phyloP scores from a whole-genome alignment of 2,113 vertebrate genomes.

The Amphiprion percula region DNA sequence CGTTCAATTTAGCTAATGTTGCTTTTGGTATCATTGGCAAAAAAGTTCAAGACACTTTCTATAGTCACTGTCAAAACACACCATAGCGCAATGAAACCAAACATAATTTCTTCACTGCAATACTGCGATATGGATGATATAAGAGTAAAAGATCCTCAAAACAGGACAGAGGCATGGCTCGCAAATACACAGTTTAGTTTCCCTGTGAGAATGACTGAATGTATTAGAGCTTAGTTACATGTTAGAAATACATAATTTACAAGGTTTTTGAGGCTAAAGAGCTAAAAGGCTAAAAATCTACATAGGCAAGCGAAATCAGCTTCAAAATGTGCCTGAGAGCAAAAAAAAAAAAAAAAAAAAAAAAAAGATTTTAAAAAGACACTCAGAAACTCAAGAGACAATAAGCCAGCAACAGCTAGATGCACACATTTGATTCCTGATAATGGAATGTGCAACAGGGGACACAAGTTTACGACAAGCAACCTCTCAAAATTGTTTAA shows the following conservation, averaged over 20 bases:
- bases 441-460: constrained; percentile 73
- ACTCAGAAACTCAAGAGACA: constrained; percentile 60
- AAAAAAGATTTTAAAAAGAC: constrained; percentile 31
- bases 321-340: constrained; percentile 77
- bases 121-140: constrained; percentile 60
- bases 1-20: constrained; percentile 62
- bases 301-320: constrained; percentile 74
- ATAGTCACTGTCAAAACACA: constrained; percentile 75
- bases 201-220: constrained; percentile 59
- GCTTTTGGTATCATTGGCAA: constrained; percentile 79
- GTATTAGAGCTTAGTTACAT: constrained; percentile 71
- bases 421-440: constrained; percentile 60
- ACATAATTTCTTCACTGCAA: constrained; percentile 60
- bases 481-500: constrained; percentile 29
- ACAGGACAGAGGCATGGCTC: constrained; percentile 67
- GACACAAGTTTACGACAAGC: constrained; percentile 29
- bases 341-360: constrained; percentile 33
- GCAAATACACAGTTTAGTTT: constrained; percentile 63
- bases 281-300: constrained; percentile 78
- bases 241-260: constrained; percentile 80
- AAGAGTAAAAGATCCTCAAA: constrained; percentile 49
- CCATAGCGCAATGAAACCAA: constrained; percentile 76
- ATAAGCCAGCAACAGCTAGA: constrained; percentile 61
- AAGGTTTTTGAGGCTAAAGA: constrained; percentile 82
- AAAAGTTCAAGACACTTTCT: constrained; percentile 78